Evolutionary conservation across 2,113 vertebrate species (phyloP), one percentile per base, ranked within the genome.

Genomic region (Labeo catla): DNA sequence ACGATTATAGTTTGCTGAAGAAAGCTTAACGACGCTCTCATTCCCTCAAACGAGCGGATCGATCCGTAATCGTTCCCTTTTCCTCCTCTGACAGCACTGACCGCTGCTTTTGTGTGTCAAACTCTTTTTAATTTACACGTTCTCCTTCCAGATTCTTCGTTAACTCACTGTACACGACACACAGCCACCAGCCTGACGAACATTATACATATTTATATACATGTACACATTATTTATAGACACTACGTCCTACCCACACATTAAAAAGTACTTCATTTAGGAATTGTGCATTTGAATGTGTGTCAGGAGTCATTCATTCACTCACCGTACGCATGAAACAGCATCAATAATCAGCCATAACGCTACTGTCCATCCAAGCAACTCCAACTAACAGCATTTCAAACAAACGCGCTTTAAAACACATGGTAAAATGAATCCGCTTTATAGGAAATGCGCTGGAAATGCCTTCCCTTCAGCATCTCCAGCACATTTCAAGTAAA

Each of bases 171-270:
- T 65, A 74, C 73, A 50, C 63, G 63, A 47, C 81, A 65, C 13
- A 82, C 57, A 73, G 65, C 63, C 78, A 54, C 50, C 73, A 84
- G 28, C 45, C 73, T 77, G 81, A 87, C 90, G 82, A 45, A 84
- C 52, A 12, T 87, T 47, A 86, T 39, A 90, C 50, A 86, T 54
- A 89, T 90, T 89, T 89, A 90, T 89, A 91, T 83, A 84, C 84
- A 83, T 87, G 77, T 76, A 86, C 59, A 88, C 49, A 86, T 84
- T 49, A 68, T 61, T 84, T 88, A 86, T 88, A 84, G 81, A 85
- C 61, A 73, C 45, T 83, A n/a, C 63, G 19, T 76, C 79, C 59
- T 84, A 80, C 89, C 28, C 72, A 90, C 61, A 87, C 12, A 59
- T 47, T 74, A 83, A 83, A 76, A 47, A 77, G 70, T 19, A 54